These are phyloP conservation scores for Arctocebus calabarensis DNA, from an alignment of 2,797 vertebrate genomes.

Conservation along the genomic window DNA sequence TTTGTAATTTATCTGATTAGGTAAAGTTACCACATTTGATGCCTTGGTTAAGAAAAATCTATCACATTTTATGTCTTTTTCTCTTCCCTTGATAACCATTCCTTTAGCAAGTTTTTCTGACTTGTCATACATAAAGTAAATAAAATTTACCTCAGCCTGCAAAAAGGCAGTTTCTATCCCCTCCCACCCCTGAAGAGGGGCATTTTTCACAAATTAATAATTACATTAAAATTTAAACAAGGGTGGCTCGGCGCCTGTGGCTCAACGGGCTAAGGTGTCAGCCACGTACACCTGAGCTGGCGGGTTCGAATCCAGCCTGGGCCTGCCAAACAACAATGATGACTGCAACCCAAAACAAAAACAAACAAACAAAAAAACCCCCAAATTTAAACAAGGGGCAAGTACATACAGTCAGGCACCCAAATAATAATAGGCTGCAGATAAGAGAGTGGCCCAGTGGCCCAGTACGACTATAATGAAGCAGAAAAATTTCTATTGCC, in stretches of 20 bases:
- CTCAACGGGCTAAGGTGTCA: no score
- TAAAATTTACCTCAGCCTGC: conserved; percentile 28
- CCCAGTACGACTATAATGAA: neutral
- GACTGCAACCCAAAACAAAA: no score
- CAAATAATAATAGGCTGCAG: neutral
- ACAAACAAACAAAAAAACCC: no score
- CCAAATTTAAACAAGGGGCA: neutral
- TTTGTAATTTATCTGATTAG: conserved; percentile 43
- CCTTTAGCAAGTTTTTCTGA: conserved; percentile 41
- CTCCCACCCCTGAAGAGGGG: neutral
- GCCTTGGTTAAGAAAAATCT: neutral
- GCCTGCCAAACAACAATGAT: no score
- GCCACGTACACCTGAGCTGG: no score
- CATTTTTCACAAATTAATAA: conserved; percentile 35
- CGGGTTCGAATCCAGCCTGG: no score
- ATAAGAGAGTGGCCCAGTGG: neutral
- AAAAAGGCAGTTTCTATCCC: conserved; percentile 21
- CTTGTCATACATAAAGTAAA: neutral
- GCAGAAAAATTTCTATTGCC: neutral
- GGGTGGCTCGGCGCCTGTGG: no score
- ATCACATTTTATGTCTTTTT: neutral
- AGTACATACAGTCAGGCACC: neutral
- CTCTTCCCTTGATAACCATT: neutral
- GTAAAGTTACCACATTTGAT: neutral
- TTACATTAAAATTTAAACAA: conserved; percentile 43